Base-by-base conservation (phyloP, 2,113 vertebrate genomes). In the Calyptommatus sinebrachiatus region DNA sequence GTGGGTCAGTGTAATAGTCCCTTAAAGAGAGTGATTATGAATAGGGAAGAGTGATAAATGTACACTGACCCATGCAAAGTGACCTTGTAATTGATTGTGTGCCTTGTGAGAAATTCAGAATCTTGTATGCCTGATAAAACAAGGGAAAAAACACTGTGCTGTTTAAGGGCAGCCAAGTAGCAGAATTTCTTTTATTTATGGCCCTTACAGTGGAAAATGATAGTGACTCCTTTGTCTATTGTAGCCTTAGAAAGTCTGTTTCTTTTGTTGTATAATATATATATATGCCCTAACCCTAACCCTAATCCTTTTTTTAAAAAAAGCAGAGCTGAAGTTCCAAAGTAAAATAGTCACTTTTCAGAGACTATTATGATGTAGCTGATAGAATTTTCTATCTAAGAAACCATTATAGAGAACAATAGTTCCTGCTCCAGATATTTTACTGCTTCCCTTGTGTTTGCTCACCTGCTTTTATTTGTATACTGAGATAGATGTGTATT, bases 71-170 rank as follows among this genome's bases (percentile, higher is more conserved):
- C 74, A 84, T 8, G 29, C 83, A 79, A 89, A 87, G 73, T 77
- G 70, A 79, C 77, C 8, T 71, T 20, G 18, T 18, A 1, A 12
- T 16, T 68, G 83, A 85, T 81, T 0, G 45, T 83, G 63, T 60
- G 10, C 53, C 73, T 83, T 84, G 26, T 35, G 46, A 46, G 85
- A 87, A 89, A 88, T 84, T 86, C 89, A 84, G 84, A 85, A 87
- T 9, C 83, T 87, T 28, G 31, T 53, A 50, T 4, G 28, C 4
- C 77, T 83, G 53, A 57, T 14, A 50, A 21, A 67, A 88, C 81
- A 88, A 79, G 77, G 7, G 65, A 29, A 28, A 70, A 26, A 45
- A 77, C 77, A 22, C 45, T 71, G 1, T 83, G 10, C 83, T 78
- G 18, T 61, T 84, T 86, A 74, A 85, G 84, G 79, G 26, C 24